Evolutionary conservation across 2,888 invertebrate species (phyloP), one percentile per base, ranked within the genome.

Genomic region (Xestia c-nigrum): DNA sequence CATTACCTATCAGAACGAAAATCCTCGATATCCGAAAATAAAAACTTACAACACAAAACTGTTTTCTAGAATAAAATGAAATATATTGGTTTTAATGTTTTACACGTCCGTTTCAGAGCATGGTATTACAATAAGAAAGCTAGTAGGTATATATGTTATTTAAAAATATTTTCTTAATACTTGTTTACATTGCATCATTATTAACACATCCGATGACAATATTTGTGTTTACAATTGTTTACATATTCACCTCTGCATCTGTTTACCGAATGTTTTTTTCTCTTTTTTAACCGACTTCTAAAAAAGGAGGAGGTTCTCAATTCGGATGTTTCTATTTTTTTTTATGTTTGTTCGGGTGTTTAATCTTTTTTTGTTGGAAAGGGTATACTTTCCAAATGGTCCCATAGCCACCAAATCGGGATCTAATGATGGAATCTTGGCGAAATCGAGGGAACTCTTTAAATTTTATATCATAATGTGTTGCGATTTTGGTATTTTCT

Each of bases 1-100:
- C 65, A 76, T 81, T 81, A 76, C 85, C 73, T 72, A 63, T 59
- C 52, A 50, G 74, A 85, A 61, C 19, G 59, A 63, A 72, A 84
- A 63, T 69, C 5, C 40, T 16, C 57, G 38, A 40, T 69, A 65
- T 21, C 10, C 24, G 52, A 52, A 55, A 65, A 59, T 69, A 61
- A 43, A 75, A 80, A 67, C 84, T 68, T 57, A 43, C 73, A 59
- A 63, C 50, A 72, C 74, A 52, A 16, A 65, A 69, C 47, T 46
- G 19, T 19, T 74, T 70, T 40, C 31, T 55, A 63, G 65, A 59
- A 59, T 52, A 75, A 74, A 59, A 66, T 66, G 14, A 82, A 38
- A 47, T 52, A 38, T 24, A 43, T 0, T 9, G 10, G 10, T 65
- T 50, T 31, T 52, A 61, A 52, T 43, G 19, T 31, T 7, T 21